Conservation (phyloP, 2,888 invertebrate species). For the Adelphocoris suturalis region DNA sequence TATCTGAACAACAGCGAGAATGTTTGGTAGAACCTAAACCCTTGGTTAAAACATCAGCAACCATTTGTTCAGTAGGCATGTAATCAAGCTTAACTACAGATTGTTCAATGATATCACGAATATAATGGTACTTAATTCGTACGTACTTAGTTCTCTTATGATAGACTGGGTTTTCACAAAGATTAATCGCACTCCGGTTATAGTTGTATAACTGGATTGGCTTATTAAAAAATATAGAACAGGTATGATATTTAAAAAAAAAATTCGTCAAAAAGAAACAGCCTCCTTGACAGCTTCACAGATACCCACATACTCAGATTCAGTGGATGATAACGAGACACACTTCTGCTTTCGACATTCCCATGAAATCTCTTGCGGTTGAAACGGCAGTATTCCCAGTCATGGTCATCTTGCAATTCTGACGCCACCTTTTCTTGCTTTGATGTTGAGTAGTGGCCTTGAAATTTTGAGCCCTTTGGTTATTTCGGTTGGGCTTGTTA, state of each 20-base stretch:
- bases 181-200: too few species aligned
- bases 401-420: background rate
- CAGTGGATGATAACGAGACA: too few species aligned
- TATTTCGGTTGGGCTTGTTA: background rate
- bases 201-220: background rate
- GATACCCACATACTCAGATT: too few species aligned
- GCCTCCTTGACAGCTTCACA: constrained; percentile 43
- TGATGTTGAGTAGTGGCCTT: background rate
- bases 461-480: background rate
- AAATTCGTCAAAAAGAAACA: constrained; percentile 28
- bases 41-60: background rate
- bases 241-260: background rate
- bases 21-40: background rate
- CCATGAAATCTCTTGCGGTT: background rate
- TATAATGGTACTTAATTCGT: too few species aligned
- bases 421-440: background rate
- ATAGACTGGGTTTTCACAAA: too few species aligned
- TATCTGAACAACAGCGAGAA: background rate
- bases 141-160: too few species aligned
- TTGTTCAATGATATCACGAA: too few species aligned
- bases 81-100: too few species aligned
- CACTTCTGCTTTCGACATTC: constrained; percentile 16
- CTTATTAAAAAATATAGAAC: background rate
- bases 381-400: background rate
- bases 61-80: too few species aligned